Conservation (phyloP, 1,140 invertebrate genomes). For the Drosophila ironensis region DNA sequence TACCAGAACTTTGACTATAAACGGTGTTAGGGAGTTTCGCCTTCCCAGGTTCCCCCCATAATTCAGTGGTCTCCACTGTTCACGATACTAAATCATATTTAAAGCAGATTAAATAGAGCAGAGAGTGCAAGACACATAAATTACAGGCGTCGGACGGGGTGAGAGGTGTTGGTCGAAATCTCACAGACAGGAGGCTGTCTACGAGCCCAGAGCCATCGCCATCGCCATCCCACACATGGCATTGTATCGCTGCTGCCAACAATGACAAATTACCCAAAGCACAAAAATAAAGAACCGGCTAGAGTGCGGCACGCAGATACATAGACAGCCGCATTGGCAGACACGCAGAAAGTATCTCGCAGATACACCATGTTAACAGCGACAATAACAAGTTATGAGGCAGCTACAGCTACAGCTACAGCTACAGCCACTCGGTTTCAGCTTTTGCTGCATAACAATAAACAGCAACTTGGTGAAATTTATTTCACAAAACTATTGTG, state of each 20-base stretch:
- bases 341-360: constrained; percentile 55
- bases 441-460: constrained; percentile 61
- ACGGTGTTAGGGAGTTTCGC: constrained; percentile 1
- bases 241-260: constrained; percentile 33
- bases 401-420: not conserved
- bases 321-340: not conserved
- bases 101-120: constrained; percentile 56
- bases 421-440: too few species aligned
- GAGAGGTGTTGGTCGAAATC: constrained; percentile 15
- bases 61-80: constrained; percentile 33
- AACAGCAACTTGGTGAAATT: constrained; percentile 66
- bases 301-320: constrained; percentile 6
- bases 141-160: constrained; percentile 32
- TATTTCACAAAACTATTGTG: constrained; percentile 72
- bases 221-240: not conserved
- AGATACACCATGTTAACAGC: constrained; percentile 75
- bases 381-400: constrained; percentile 75
- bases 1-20: constrained; percentile 32
- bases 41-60: constrained; percentile 15
- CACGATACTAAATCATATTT: constrained; percentile 59
- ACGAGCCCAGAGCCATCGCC: too few species aligned
- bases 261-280: constrained; percentile 61
- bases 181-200: constrained; percentile 2
- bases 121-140: constrained; percentile 51
- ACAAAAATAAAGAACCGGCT: constrained; percentile 32